phyloP scores from a whole-genome alignment of 2,797 vertebrate species.

The Premnoplex brunnescens region DNA sequence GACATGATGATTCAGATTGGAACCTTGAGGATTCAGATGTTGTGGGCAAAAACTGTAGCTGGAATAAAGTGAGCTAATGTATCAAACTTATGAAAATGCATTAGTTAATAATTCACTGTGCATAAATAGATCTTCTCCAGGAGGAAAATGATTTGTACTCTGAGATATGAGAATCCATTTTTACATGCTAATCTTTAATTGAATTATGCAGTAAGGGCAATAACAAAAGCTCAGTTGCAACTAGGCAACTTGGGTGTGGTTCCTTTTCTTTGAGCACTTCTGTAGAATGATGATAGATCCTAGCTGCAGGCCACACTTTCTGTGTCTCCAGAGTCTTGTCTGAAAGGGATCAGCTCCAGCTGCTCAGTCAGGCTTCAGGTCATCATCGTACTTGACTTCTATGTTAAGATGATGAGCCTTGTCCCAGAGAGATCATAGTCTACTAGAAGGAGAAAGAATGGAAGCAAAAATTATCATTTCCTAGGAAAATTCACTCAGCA shows the following conservation, averaged over 20 bases:
- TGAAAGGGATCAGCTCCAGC: neutral
- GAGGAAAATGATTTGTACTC: neutral
- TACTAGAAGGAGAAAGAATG: neutral
- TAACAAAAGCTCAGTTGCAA: neutral
- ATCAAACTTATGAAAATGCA: neutral
- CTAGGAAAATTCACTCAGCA: neutral
- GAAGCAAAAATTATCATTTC: neutral
- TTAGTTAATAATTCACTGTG: neutral
- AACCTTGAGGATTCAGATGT: neutral
- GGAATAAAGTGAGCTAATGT: neutral
- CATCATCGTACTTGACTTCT: neutral
- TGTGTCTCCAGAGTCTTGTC: neutral
- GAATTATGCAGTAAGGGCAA: neutral
- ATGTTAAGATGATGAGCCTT: neutral
- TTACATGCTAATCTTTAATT: neutral
- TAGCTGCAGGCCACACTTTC: neutral
- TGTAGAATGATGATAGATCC: neutral
- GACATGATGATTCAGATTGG: neutral
- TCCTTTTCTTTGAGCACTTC: neutral
- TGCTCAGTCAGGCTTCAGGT: neutral
- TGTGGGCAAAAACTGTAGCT: neutral
- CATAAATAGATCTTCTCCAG: neutral
- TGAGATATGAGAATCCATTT: neutral
- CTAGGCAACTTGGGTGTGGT: neutral
- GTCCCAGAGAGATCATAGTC: neutral